Evolutionary conservation across 2,888 invertebrate genomes (phyloP).

Genomic region (Adelognathus sp.): DNA sequence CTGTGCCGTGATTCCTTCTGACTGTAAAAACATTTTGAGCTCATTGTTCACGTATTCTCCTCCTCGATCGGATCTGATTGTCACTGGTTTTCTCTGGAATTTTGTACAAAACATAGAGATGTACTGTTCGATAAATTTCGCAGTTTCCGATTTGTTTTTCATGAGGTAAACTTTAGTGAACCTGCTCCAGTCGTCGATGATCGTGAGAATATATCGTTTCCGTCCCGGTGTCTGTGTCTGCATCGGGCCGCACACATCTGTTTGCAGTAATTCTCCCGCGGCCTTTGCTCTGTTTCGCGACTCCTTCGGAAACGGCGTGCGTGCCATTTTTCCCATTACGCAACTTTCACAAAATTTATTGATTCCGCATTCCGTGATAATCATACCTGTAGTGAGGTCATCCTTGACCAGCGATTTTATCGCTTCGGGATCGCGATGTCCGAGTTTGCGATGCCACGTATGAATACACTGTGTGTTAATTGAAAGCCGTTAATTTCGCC

Average conservation of each 20-base stretch:
- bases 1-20: conserved; percentile 65
- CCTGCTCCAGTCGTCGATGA: conserved; percentile 61
- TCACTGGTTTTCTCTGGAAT: conserved; percentile 34
- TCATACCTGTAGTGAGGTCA: conserved; percentile 51
- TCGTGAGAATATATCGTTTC: conserved; percentile 56
- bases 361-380: conserved; percentile 44
- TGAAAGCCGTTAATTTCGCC: conserved; percentile 49
- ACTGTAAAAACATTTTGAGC: conserved; percentile 60
- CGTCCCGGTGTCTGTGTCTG: conserved; percentile 46
- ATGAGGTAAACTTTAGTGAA: conserved; percentile 49
- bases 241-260: conserved; percentile 57
- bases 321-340: conserved; percentile 54
- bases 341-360: conserved; percentile 48
- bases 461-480: conserved; percentile 55
- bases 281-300: conserved; percentile 29
- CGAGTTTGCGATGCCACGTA: conserved; percentile 62
- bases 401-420: conserved; percentile 49
- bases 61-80: conserved; percentile 51
- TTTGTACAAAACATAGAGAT: conserved; percentile 30
- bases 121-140: conserved; percentile 13
- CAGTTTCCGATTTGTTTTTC: conserved; percentile 25
- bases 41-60: conserved; percentile 67
- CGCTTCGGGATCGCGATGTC: conserved; percentile 57
- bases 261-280: conserved; percentile 56
- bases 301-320: conserved; percentile 47